These are phyloP conservation scores for Gastrophryne carolinensis DNA, from an alignment of 2,797 vertebrate genomes.

Conservation along the genomic window DNA sequence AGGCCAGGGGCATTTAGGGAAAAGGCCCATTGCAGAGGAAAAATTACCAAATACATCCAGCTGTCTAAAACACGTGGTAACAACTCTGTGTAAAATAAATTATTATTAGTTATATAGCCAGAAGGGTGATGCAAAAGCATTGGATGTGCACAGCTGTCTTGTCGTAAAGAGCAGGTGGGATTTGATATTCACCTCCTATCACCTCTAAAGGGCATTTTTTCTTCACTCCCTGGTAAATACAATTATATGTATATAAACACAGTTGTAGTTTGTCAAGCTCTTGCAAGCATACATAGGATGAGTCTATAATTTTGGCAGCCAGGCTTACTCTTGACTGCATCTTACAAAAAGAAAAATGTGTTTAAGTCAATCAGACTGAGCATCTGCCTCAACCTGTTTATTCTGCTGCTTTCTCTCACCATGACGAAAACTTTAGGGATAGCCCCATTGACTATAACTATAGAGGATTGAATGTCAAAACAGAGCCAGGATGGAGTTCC, in stretches of 20 bases:
- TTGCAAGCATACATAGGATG: background rate
- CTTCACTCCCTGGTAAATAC: slow-evolving; percentile 4
- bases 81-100: slow-evolving; percentile 32
- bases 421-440: slow-evolving; percentile 17
- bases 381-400: background rate
- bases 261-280: background rate
- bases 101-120: slow-evolving; percentile 34
- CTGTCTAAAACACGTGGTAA: slow-evolving; percentile 43
- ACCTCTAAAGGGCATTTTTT: slow-evolving; percentile 27
- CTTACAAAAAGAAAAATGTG: slow-evolving; percentile 7
- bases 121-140: slow-evolving; percentile 35
- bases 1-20: slow-evolving; percentile 30
- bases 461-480: slow-evolving; percentile 44
- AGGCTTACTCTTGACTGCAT: background rate
- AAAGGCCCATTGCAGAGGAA: slow-evolving; percentile 17
- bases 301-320: background rate
- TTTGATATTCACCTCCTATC: slow-evolving; percentile 40
- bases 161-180: slow-evolving; percentile 47
- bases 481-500: slow-evolving; percentile 12
- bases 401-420: background rate
- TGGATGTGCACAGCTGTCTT: slow-evolving; percentile 40
- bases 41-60: slow-evolving; percentile 29
- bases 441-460: slow-evolving; percentile 18
- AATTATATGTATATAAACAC: background rate
- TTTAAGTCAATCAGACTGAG: background rate